Percentiles rank a stretch among this genome's conserved stretches.
Conservation (phyloP, 2,113 vertebrate species). For the Telmatochromis sp. region DNA sequence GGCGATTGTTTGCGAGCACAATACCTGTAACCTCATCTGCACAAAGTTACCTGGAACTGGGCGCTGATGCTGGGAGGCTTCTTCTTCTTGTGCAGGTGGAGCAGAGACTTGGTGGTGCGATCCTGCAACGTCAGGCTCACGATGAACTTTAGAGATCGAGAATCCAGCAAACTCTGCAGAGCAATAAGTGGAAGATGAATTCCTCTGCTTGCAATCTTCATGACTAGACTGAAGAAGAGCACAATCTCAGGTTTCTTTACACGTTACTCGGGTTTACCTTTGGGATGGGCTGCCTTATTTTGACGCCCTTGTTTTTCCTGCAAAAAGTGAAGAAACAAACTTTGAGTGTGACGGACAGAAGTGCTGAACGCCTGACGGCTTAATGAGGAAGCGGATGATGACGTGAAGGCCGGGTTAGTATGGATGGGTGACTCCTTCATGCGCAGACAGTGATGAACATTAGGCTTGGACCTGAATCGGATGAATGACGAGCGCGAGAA, state of each 20-base stretch:
- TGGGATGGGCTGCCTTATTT: constrained; percentile 90
- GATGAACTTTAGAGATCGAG: constrained; percentile 88
- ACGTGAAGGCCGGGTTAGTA: constrained; percentile 46
- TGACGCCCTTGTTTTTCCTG: constrained; percentile 87
- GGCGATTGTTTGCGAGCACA: neutral
- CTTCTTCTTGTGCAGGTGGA: constrained; percentile 98
- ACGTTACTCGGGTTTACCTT: constrained; percentile 92
- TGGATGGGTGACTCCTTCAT: constrained; percentile 37
- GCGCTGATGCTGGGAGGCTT: constrained; percentile 96
- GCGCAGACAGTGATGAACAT: constrained; percentile 46
- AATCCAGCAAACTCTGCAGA: constrained; percentile 87
- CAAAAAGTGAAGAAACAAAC: constrained; percentile 49
- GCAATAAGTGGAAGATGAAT: neutral
- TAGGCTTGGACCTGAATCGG: constrained; percentile 19
- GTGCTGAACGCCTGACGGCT: neutral
- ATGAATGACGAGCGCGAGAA: neutral
- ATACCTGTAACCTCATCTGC: too few species aligned
- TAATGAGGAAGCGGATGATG: neutral
- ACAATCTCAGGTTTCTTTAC: neutral
- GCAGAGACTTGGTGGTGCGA: constrained; percentile 89
- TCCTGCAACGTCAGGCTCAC: constrained; percentile 90
- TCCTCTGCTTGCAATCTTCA: neutral
- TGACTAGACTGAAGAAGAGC: neutral
- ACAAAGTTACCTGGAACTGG: constrained; percentile 86
- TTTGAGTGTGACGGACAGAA: constrained; percentile 8